phyloP scores from a whole-genome alignment of 2,113 vertebrate species.

The Misgurnus anguillicaudatus region DNA sequence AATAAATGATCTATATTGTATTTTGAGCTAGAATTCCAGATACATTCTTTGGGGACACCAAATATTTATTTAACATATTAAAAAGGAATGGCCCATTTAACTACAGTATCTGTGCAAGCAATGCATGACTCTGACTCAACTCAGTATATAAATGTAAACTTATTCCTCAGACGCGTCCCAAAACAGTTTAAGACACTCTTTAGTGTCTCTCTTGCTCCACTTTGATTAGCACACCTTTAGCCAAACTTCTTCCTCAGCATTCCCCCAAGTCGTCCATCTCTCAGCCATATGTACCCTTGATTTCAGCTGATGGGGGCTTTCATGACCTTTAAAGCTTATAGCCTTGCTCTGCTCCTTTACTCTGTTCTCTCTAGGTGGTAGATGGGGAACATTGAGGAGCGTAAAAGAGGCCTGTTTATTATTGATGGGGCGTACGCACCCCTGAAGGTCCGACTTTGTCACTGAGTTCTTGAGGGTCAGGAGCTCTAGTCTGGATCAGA shows the following conservation, averaged over 20 bases:
- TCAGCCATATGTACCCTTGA: background rate
- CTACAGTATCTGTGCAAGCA: too few relatives aligned
- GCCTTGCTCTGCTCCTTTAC: slow-evolving; percentile 1
- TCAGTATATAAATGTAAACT: too few relatives aligned
- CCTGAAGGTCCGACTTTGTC: slow-evolving; percentile 48
- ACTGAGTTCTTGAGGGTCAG: background rate
- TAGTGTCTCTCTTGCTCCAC: background rate
- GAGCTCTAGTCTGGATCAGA: background rate
- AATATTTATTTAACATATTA: too few relatives aligned
- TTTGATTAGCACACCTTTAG: background rate
- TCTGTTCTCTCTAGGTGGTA: slow-evolving; percentile 19
- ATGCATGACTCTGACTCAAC: too few relatives aligned
- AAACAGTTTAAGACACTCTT: too few relatives aligned
- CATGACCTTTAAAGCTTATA: slow-evolving; percentile 50
- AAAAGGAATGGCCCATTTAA: too few relatives aligned
- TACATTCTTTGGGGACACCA: too few relatives aligned
- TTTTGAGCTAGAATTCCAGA: too few relatives aligned
- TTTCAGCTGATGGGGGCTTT: slow-evolving; percentile 9
- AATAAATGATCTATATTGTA: too few relatives aligned
- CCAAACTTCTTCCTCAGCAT: background rate
- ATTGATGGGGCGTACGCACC: slow-evolving; percentile 25
- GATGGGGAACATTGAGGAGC: slow-evolving; percentile 16
- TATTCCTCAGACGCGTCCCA: too few relatives aligned
- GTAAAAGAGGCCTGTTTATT: slow-evolving; percentile 21
- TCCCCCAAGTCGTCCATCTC: slow-evolving; percentile 4